A percentile compares a stretch with the other conserved stretches of the same genome.
Conservation (phyloP, 2,113 vertebrate genomes). For the Hymenochirus boettgeri region DNA sequence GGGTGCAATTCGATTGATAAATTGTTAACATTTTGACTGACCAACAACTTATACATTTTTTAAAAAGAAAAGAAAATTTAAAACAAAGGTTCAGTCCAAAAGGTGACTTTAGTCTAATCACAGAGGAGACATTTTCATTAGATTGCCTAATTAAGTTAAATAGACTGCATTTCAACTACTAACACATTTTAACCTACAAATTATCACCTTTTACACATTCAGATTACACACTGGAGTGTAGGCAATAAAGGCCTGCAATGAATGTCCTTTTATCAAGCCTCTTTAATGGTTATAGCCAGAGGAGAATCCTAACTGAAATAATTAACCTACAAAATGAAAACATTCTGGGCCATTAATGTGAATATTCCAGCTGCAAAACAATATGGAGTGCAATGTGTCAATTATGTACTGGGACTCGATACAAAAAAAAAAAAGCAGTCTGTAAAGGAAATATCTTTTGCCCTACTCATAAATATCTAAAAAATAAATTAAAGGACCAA, state of each 20-base stretch:
- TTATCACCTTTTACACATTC: slow-evolving; percentile 59
- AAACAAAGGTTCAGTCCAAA: slow-evolving; percentile 47
- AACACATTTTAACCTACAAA: slow-evolving; percentile 62
- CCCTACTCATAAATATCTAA: too few relatives aligned
- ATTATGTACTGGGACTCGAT: too few relatives aligned
- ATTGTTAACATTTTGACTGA: too few relatives aligned
- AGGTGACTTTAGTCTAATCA: slow-evolving; percentile 48
- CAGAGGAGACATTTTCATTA: slow-evolving; percentile 57
- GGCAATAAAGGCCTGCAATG: slow-evolving; percentile 52
- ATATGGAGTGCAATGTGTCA: too few relatives aligned
- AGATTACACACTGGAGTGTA: slow-evolving; percentile 55
- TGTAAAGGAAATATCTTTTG: too few relatives aligned
- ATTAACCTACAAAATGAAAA: slow-evolving; percentile 28
- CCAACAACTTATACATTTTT: too few relatives aligned
- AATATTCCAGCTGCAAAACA: slow-evolving; percentile 2
- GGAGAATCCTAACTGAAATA: slow-evolving; percentile 26
- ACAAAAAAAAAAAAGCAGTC: too few relatives aligned
- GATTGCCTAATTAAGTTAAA: slow-evolving; percentile 61
- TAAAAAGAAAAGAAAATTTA: too few relatives aligned
- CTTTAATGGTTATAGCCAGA: slow-evolving; percentile 21
- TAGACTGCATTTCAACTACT: slow-evolving; percentile 58
- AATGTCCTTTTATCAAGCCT: slow-evolving; percentile 38
- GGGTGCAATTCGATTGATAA: too few relatives aligned
- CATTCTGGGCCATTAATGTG: neutral
- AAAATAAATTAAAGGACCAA: too few relatives aligned